A percentile compares a stretch with the other conserved stretches of the same genome.
phyloP scores from a whole-genome alignment of 2,888 invertebrate species.

The Mythimna loreyi region DNA sequence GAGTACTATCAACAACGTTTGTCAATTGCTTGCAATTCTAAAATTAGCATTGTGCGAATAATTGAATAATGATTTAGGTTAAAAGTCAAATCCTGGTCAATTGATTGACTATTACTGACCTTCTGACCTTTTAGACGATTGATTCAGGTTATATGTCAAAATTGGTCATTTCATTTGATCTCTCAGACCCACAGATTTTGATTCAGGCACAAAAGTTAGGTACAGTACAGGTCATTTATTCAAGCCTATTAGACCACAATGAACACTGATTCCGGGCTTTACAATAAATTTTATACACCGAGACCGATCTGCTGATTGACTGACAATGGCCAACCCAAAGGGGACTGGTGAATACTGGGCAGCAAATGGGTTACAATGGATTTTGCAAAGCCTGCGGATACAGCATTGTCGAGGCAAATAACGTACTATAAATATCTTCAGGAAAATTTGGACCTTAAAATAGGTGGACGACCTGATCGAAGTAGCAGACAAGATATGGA shows the following conservation, averaged over 20 bases:
- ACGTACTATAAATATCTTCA: neutral
- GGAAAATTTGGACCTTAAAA: neutral
- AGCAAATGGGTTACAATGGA: conserved; percentile 12
- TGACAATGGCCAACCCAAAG: conserved; percentile 25
- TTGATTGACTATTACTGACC: neutral
- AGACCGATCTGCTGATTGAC: conserved; percentile 43
- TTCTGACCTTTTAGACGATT: conserved; percentile 1
- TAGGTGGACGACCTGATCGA: neutral
- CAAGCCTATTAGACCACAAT: conserved; percentile 8
- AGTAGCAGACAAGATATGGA: neutral
- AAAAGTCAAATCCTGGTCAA: conserved; percentile 16
- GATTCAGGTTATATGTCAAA: conserved; percentile 10
- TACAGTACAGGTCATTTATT: conserved; percentile 1
- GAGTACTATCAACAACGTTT: conserved; percentile 9
- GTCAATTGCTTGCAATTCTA: neutral
- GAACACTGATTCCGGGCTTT: conserved; percentile 11
- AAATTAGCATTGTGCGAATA: conserved; percentile 2
- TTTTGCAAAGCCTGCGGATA: neutral
- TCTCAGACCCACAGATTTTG: neutral
- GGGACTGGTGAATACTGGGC: conserved; percentile 5
- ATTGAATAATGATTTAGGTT: neutral
- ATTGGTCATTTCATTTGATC: conserved; percentile 3
- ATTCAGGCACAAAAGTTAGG: conserved; percentile 11
- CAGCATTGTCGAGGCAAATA: conserved; percentile 5
- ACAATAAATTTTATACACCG: conserved; percentile 28